Percentiles rank a stretch among this genome's conserved stretches.
These are phyloP conservation scores for Macroglossus sobrinus DNA, from an alignment of 2,113 vertebrate genomes.

Conservation along the genomic window DNA sequence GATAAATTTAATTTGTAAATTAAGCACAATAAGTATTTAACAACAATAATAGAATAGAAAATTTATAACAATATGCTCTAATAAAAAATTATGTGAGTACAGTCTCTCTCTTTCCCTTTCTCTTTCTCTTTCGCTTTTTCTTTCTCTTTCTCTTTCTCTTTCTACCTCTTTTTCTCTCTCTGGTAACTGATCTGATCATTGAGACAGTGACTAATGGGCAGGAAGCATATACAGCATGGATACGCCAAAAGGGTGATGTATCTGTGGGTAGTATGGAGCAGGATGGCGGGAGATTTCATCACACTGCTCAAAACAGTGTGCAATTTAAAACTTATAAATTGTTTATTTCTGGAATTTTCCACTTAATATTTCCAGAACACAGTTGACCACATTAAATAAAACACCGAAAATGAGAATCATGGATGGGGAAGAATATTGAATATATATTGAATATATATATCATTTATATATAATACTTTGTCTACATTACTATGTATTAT, in stretches of 20 bases:
- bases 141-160: background rate
- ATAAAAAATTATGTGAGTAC: background rate
- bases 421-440: background rate
- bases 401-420: background rate
- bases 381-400: background rate
- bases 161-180: background rate
- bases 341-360: background rate
- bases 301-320: background rate
- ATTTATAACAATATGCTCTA: background rate
- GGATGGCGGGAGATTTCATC: background rate
- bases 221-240: background rate
- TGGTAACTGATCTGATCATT: background rate
- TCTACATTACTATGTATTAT: background rate
- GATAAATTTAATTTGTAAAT: background rate
- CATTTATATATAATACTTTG: background rate
- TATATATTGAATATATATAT: background rate
- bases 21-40: background rate
- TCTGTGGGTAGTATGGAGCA: background rate
- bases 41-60: background rate
- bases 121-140: background rate
- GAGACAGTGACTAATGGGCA: background rate
- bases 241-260: background rate
- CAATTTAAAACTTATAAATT: background rate
- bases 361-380: background rate
- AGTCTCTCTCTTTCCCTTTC: background rate